Evolutionary conservation across 2,113 vertebrate genomes (phyloP).

Genomic region (Protobothrops mucrosquamatus): DNA sequence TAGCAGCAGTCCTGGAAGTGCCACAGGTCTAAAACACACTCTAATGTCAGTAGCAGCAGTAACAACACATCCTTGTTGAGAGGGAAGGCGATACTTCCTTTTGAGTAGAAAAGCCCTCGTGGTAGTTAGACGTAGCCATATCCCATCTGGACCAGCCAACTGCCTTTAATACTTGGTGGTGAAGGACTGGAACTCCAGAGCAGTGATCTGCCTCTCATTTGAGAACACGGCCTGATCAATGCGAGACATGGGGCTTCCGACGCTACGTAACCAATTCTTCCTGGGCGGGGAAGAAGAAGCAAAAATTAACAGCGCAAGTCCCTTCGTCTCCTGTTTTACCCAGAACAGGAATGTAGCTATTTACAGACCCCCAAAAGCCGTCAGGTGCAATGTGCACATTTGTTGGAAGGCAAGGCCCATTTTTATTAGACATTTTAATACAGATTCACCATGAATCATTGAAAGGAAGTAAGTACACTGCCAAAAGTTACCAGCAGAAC

Average conservation of each 20-base stretch:
- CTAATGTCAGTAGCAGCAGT: not conserved
- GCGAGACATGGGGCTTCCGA: slow-evolving; percentile 59
- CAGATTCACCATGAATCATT: not conserved
- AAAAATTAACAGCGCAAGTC: not conserved
- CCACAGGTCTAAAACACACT: not conserved
- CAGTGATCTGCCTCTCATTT: slow-evolving; percentile 45
- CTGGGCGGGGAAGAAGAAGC: slow-evolving; percentile 20
- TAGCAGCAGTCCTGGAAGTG: not conserved
- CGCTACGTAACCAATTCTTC: slow-evolving; percentile 56
- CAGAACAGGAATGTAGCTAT: not conserved
- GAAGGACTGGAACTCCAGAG: slow-evolving; percentile 51
- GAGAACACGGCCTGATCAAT: slow-evolving; percentile 55
- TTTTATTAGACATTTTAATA: not conserved
- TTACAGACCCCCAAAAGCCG: not conserved
- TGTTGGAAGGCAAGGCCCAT: too few relatives aligned
- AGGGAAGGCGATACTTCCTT: not conserved
- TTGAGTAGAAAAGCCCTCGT: not conserved
- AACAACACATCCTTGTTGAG: not conserved
- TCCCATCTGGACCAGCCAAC: not conserved
- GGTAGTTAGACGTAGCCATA: not conserved
- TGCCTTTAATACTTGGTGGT: slow-evolving; percentile 49
- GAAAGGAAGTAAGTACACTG: not conserved
- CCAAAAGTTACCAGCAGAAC: not conserved
- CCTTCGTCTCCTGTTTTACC: not conserved
- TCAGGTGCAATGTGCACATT: not conserved